These are phyloP conservation scores for Vulpes lagopus DNA, from an alignment of 2,113 vertebrate genomes.

Conservation along the genomic window DNA sequence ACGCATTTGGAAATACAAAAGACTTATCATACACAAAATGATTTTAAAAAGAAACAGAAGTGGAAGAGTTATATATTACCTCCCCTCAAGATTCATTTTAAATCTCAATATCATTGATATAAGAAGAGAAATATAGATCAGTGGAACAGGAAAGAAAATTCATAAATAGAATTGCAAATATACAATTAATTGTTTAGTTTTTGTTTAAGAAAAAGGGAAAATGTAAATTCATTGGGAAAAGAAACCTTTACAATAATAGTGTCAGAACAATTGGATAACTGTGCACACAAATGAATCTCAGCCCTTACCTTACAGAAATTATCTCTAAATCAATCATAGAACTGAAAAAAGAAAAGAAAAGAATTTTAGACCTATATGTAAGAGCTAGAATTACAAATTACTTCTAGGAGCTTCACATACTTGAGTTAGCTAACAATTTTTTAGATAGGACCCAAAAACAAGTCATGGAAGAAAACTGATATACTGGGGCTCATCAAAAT, in stretches of 20 bases:
- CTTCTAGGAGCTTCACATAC: background rate
- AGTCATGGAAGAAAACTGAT: background rate
- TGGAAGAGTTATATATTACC: background rate
- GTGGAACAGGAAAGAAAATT: background rate
- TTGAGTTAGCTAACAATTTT: background rate
- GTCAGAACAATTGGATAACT: background rate
- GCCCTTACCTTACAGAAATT: background rate
- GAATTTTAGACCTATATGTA: background rate
- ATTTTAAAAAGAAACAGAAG: background rate
- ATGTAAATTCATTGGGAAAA: background rate
- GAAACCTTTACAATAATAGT: background rate
- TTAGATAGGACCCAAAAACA: background rate
- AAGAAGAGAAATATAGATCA: background rate
- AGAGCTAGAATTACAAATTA: background rate
- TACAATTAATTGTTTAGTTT: background rate
- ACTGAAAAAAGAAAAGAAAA: background rate
- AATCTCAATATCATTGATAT: background rate
- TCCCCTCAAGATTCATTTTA: background rate
- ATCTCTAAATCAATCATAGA: background rate
- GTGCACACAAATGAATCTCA: background rate
- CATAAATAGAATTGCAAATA: background rate
- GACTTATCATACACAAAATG: background rate
- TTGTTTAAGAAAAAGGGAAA: background rate
- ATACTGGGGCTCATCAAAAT: background rate
- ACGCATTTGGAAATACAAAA: background rate